Conservation (phyloP, 2,888 invertebrate species). For the Peribatodes rhomboidaria region DNA sequence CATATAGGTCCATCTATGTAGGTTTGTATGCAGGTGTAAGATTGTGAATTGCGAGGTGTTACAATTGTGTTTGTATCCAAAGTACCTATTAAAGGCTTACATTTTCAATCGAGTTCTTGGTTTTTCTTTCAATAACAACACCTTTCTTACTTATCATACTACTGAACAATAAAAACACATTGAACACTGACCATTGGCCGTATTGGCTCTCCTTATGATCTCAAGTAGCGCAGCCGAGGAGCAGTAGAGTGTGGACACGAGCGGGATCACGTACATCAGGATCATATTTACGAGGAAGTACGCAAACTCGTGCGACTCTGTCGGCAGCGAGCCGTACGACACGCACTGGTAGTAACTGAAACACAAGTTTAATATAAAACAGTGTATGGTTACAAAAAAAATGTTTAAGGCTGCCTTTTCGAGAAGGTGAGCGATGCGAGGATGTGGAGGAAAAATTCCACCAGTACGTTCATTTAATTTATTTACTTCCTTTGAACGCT, state of each 20-base stretch:
- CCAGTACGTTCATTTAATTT: too few relatives aligned
- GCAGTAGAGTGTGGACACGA: constrained; percentile 94
- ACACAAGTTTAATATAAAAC: too few relatives aligned
- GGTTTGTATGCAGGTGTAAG: too few relatives aligned
- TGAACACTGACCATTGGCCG: constrained; percentile 84
- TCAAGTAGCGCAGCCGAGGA: constrained; percentile 95
- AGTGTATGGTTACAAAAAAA: not conserved
- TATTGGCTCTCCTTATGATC: constrained; percentile 92
- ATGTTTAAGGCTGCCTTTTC: not conserved
- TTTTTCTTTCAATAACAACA: too few relatives aligned
- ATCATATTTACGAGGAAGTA: constrained; percentile 95
- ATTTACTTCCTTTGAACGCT: not conserved
- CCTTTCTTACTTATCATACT: too few relatives aligned
- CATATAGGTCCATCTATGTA: too few relatives aligned
- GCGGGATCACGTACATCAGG: constrained; percentile 95
- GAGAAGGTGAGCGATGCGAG: too few relatives aligned
- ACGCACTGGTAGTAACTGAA: constrained; percentile 94
- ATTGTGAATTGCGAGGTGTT: too few relatives aligned
- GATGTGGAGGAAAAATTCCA: too few relatives aligned
- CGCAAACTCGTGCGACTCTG: constrained; percentile 90
- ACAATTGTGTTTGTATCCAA: too few relatives aligned
- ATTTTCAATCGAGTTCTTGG: too few relatives aligned
- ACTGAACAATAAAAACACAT: constrained; percentile 6
- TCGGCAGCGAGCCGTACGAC: constrained; percentile 92
- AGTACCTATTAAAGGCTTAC: too few relatives aligned